These are phyloP conservation scores for Chydorus sphaericus DNA, from an alignment of 2,888 invertebrate genomes.

Conservation along the genomic window DNA sequence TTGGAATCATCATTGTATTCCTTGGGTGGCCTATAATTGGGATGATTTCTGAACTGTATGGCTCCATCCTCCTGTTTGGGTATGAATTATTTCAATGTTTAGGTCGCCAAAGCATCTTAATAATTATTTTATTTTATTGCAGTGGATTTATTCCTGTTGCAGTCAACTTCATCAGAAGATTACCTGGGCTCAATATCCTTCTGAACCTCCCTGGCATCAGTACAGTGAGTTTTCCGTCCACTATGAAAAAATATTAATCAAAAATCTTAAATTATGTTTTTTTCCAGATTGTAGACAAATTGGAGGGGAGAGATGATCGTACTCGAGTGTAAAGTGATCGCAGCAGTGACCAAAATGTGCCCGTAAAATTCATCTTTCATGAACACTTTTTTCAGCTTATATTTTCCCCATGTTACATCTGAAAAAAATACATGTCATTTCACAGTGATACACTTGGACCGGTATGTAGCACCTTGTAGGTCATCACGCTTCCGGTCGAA, in stretches of 20 bases:
- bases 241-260: not conserved
- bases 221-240: constrained; percentile 42
- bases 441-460: too few species aligned
- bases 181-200: constrained; percentile 78
- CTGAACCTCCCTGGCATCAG: constrained; percentile 80
- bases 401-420: too few species aligned
- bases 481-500: too few species aligned
- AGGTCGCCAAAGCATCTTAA: too few species aligned
- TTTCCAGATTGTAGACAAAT: constrained; percentile 56
- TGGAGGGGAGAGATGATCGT: constrained; percentile 58
- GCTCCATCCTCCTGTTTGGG: constrained; percentile 59
- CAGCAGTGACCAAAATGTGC: too few species aligned
- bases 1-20: constrained; percentile 81
- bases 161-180: constrained; percentile 81
- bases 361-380: too few species aligned
- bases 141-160: constrained; percentile 97
- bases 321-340: constrained; percentile 8
- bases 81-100: constrained; percentile 24
- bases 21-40: constrained; percentile 93
- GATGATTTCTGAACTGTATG: constrained; percentile 92
- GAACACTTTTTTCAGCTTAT: too few species aligned
- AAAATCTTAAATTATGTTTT: constrained; percentile 22
- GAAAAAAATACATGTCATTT: too few species aligned
- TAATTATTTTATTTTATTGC: constrained; percentile 21
- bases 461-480: too few species aligned